These are phyloP conservation scores for Drosophila borealis DNA, from an alignment of 2,888 invertebrate species.

Conservation along the genomic window DNA sequence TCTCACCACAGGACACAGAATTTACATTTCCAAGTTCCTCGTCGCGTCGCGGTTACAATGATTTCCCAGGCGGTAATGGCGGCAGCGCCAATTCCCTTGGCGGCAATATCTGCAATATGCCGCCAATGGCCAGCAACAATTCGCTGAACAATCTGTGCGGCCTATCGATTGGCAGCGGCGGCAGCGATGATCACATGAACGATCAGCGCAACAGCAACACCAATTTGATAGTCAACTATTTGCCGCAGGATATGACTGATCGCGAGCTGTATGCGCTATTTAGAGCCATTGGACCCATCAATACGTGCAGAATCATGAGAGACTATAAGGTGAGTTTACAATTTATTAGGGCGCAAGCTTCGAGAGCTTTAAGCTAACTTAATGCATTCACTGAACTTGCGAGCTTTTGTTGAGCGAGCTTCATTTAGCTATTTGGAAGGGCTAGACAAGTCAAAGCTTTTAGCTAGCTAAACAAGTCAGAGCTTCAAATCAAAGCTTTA, in stretches of 20 bases:
- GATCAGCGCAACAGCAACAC: constrained; percentile 86
- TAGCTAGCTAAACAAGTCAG: too few species aligned
- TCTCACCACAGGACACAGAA: constrained; percentile 86
- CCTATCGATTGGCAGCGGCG: constrained; percentile 73
- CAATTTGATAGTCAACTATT: constrained; percentile 97
- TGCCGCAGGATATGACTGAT: constrained; percentile 97
- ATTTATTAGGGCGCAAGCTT: too few species aligned
- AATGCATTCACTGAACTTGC: too few species aligned
- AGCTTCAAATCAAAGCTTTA: too few species aligned
- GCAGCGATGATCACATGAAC: constrained; percentile 73
- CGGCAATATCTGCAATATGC: constrained; percentile 70
- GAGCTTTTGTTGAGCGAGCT: background rate
- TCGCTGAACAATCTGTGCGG: constrained; percentile 75
- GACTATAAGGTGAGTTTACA: constrained; percentile 89
- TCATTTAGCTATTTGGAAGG: too few species aligned
- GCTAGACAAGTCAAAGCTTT: too few species aligned
- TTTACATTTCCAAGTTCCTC: constrained; percentile 85
- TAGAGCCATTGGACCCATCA: constrained; percentile 94
- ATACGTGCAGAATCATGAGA: constrained; percentile 96
- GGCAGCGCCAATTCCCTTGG: constrained; percentile 68
- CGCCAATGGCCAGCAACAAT: constrained; percentile 80
- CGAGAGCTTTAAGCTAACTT: too few species aligned
- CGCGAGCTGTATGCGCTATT: constrained; percentile 96
- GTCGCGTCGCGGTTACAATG: constrained; percentile 84
- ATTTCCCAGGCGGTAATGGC: constrained; percentile 80